Conservation (phyloP, 1,140 invertebrate species). For the Andrena cerasifolii region DNA sequence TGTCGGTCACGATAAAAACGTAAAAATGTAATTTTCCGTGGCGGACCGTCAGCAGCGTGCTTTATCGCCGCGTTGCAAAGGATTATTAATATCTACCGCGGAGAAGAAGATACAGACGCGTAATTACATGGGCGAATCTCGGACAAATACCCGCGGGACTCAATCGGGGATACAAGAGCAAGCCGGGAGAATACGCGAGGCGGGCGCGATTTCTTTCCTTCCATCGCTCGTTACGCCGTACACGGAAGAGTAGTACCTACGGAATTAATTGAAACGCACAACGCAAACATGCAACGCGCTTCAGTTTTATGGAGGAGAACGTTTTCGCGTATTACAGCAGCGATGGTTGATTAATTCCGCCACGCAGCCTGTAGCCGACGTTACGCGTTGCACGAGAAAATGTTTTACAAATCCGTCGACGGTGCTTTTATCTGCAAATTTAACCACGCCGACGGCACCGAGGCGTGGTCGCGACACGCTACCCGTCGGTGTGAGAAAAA, state of each 20-base stretch:
- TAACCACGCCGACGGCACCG: background rate
- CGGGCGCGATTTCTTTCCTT: too few species aligned
- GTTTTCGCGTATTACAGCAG: background rate
- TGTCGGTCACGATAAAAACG: slow-evolving; percentile 13
- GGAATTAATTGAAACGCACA: slow-evolving; percentile 24
- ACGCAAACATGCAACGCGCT: slow-evolving; percentile 28
- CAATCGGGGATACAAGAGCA: background rate
- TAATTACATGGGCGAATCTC: slow-evolving; percentile 19
- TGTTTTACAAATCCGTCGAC: slow-evolving; percentile 13
- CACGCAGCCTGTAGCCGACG: background rate
- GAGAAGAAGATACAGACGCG: slow-evolving; percentile 19
- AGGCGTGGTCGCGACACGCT: too few species aligned
- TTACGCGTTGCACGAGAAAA: slow-evolving; percentile 7
- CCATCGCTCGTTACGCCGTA: too few species aligned
- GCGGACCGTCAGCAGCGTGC: background rate
- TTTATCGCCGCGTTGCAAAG: slow-evolving; percentile 19
- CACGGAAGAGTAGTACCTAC: background rate
- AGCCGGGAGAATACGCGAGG: too few species aligned
- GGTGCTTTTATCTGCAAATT: slow-evolving; percentile 17
- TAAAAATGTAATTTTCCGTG: slow-evolving; percentile 28
- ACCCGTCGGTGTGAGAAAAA: background rate
- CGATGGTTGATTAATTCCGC: slow-evolving; percentile 16
- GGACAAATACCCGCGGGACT: background rate
- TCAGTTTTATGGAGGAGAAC: background rate
- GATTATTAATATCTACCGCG: background rate